Evolutionary conservation across 1,140 invertebrate species (phyloP), one percentile per base, ranked within the genome.

Genomic region (Drosophila setifemur): DNA sequence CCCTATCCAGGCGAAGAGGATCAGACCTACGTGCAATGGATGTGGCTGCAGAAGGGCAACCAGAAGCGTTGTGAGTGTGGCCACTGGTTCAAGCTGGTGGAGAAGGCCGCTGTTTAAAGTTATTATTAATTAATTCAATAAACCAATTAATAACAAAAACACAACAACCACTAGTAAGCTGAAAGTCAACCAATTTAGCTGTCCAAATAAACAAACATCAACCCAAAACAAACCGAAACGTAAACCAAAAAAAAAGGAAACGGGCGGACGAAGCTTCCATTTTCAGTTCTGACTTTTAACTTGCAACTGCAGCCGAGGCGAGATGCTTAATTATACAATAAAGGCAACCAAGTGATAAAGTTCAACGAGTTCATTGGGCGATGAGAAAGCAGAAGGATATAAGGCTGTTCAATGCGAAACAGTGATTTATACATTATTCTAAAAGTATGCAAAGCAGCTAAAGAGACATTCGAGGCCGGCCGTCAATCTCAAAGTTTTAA

Each of bases 21-120:
- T 89, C 93, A 96, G 12, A 94, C 95, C 52, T 92, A 93, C 63
- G 93, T 99, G 68, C 96, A 95, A 85, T 99, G 96, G 96, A 98
- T 99, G 95, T 97, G 97, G 95, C 90, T 99, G 71, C 94, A 98
- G 90, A 93, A 94, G 91, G 97, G 96, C 11, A 93, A 95, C 71
- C 94, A 96, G 28, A 96, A 96, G 79, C 94, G 98, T 64, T 99
- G 98, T 88, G 95, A 95, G 88, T 99, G 98, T 91, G 98, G 98
- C 29, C 93, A 98, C 90, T 99, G 97, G 97, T 99, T 98, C 92
- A 97, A 98, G 92, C 92, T 99, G 67, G 93, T 95, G 29, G 94
- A 96, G 79, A 95, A 93, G 90, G 90, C 92, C 52, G 92, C 93
- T 74, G 81, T 94, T 81, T 95, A 94, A 94, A 87, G 73, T 73